Percentiles rank a stretch among this genome's conserved stretches.
phyloP scores from a whole-genome alignment of 1,140 invertebrate genomes.

The Brachystomella parvula region DNA sequence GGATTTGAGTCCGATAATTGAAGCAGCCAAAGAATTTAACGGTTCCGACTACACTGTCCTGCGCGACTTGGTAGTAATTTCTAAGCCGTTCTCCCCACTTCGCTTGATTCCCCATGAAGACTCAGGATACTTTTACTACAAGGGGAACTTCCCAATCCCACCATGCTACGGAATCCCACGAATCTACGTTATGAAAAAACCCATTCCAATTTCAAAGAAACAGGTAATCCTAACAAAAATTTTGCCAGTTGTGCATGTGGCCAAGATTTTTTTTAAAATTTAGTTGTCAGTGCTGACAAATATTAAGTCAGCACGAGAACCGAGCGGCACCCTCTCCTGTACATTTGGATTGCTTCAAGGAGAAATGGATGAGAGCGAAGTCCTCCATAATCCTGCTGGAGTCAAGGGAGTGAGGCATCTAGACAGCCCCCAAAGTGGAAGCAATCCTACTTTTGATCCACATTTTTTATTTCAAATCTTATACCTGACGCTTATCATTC shows the following conservation, averaged over 20 bases:
- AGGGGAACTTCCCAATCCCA: conserved; percentile 13
- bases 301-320: background rate
- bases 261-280: background rate
- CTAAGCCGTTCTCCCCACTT: background rate
- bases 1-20: conserved; percentile 2
- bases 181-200: conserved; percentile 11
- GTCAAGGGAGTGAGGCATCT: background rate
- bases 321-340: background rate
- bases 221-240: background rate
- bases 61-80: background rate
- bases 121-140: conserved; percentile 2
- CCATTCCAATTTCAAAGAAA: background rate
- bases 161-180: conserved; percentile 9
- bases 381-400: conserved; percentile 6
- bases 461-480: background rate
- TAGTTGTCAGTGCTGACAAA: background rate
- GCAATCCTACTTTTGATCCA: background rate
- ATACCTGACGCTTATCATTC: background rate
- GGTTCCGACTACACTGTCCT: background rate
- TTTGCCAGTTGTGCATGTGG: background rate
- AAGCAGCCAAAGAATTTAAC: conserved; percentile 3
- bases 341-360: background rate
- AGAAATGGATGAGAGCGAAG: background rate
- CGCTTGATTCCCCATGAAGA: background rate
- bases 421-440: background rate